These are phyloP conservation scores for Brachionus calyciflorus DNA, from an alignment of 1,140 invertebrate genomes.

Conservation along the genomic window DNA sequence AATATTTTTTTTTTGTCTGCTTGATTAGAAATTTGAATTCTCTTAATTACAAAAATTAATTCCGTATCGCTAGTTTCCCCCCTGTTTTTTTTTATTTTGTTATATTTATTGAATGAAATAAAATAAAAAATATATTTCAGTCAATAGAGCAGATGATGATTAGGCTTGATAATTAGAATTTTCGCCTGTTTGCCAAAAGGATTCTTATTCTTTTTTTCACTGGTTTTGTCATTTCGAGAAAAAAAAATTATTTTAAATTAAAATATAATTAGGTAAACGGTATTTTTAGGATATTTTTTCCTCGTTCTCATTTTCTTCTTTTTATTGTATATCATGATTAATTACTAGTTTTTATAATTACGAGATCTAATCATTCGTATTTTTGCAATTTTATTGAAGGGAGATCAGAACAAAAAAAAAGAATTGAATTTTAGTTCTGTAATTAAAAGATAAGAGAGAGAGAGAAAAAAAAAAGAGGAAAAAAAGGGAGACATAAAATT, in stretches of 20 bases:
- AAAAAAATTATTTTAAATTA: neutral
- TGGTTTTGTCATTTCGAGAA: too few species aligned
- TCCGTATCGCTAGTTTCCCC: slow-evolving; percentile 9
- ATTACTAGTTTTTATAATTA: slow-evolving; percentile 35
- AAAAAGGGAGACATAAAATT: too few species aligned
- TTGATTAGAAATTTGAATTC: slow-evolving; percentile 8
- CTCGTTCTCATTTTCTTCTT: too few species aligned
- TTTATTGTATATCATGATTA: slow-evolving; percentile 40
- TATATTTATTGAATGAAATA: too few species aligned
- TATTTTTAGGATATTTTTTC: neutral
- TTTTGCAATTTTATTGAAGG: neutral
- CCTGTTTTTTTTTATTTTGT: too few species aligned
- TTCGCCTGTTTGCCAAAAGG: too few species aligned
- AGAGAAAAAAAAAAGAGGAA: slow-evolving; percentile 5
- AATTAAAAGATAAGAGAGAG: slow-evolving; percentile 39
- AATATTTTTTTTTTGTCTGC: neutral
- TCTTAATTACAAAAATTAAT: slow-evolving; percentile 41
- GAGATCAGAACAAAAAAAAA: neutral
- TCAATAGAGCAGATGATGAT: slow-evolving; percentile 21
- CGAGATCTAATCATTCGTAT: slow-evolving; percentile 9
- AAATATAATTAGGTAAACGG: slow-evolving; percentile 39
- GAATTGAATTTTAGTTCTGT: neutral
- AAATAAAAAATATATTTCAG: neutral
- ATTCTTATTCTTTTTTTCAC: neutral
- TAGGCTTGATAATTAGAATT: neutral